Base-by-base conservation (phyloP, 1,140 invertebrate species). In the Leptoteleia sp. region DNA sequence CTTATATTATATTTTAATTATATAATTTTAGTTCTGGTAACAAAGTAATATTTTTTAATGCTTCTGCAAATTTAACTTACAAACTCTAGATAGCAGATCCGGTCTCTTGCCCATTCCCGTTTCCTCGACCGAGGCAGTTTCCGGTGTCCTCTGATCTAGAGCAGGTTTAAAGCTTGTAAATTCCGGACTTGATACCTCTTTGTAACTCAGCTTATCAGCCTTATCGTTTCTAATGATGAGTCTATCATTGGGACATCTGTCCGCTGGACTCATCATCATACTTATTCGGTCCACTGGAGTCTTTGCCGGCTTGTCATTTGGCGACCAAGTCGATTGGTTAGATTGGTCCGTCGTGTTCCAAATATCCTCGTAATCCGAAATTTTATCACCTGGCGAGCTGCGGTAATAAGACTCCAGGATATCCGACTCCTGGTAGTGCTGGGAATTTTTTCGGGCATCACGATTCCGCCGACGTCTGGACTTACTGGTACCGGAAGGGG, bases 351-450 rank as follows among this genome's bases (percentile, higher is more conserved):
- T 91, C 84, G 85, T 91, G 81, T 89, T 95, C 96, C 96, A 98
- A 70, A 98, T 94, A 85, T 98, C 97, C 89, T 98, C 96, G 85
- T 98, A 98, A 88, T 98, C 97, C 62, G 96, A 97, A 15, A 96
- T 93, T 90, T 97, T 98, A 84, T 98, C 96, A 38, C 94, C 94
- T 4, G 97, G 90, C 4, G 94, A 95, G 84, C 96, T 97, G 64
- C 94, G 91, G 81, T 95, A 96, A 85, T 97, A 98, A 15, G 94
- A 95, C 84, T 96, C 95, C 35, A 96, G 87, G 45, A 96, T 96
- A 84, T 96, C 95, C 4, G 94, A 96, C 82, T 96, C 95, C 86
- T 94, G 91, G 81, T 94, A 94, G 65, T 92, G 92, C 25, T 91
- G 89, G 0, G 91, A 91, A 71, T 91, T 90, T 68, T 91, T 91